These are phyloP conservation scores for Loxodonta africana DNA, from an alignment of 2,113 vertebrate genomes.

Conservation along the genomic window DNA sequence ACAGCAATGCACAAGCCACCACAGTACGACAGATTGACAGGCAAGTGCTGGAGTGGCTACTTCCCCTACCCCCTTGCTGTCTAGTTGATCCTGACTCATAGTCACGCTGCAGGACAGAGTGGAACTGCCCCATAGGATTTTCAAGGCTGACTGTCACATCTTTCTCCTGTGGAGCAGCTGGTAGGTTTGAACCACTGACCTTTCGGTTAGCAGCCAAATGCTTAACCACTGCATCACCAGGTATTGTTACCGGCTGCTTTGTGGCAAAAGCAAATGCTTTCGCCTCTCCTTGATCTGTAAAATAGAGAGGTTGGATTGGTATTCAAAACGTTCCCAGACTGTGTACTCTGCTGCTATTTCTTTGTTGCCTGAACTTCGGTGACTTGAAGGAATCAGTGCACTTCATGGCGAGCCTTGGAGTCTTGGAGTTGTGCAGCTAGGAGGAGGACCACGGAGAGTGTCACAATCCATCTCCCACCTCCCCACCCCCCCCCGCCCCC, in stretches of 20 bases:
- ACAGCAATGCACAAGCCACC: background rate
- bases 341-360: background rate
- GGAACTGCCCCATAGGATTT: background rate
- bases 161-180: background rate
- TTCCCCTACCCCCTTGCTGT: too few species aligned
- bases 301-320: background rate
- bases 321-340: background rate
- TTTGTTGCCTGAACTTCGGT: background rate
- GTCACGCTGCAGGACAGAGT: background rate
- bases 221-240: background rate
- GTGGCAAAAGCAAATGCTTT: conserved; percentile 2
- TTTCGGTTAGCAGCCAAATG: background rate
- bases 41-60: background rate
- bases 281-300: background rate
- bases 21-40: background rate
- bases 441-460: background rate
- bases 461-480: background rate
- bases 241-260: background rate
- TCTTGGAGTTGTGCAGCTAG: background rate
- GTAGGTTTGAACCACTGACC: background rate
- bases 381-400: background rate
- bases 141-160: background rate
- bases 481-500: background rate
- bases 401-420: background rate
- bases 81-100: background rate